A percentile compares a stretch with the other conserved stretches of the same genome.
Evolutionary conservation across 1,140 invertebrate genomes (phyloP).

Genomic region (Zophobas morio): DNA sequence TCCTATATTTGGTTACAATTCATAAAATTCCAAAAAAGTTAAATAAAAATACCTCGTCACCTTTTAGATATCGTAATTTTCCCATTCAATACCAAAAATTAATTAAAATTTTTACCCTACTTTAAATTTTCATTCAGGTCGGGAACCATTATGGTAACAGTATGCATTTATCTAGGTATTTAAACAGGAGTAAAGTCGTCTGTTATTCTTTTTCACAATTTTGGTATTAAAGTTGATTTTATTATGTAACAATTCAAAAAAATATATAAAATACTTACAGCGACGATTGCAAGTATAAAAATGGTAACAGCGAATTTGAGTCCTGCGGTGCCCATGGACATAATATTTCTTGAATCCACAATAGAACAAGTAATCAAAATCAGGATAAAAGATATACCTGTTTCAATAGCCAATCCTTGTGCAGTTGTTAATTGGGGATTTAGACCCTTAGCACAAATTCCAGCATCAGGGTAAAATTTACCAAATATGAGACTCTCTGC

Average conservation of each 20-base stretch:
- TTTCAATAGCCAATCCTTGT: slow-evolving; percentile 14
- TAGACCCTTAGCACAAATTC: slow-evolving; percentile 9
- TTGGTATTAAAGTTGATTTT: background rate
- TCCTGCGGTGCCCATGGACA: background rate
- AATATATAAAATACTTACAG: background rate
- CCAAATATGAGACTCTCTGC: background rate
- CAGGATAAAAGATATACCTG: background rate
- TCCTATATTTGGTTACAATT: too few species aligned
- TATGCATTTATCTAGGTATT: too few species aligned
- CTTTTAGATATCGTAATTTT: too few species aligned
- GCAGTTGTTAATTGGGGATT: background rate
- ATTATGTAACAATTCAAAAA: too few species aligned
- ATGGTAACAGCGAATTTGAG: slow-evolving; percentile 3
- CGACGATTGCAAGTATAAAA: background rate
- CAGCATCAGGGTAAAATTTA: background rate
- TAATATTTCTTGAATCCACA: slow-evolving; percentile 5
- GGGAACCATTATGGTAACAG: too few species aligned
- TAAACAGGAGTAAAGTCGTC: too few species aligned
- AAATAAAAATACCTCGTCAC: too few species aligned
- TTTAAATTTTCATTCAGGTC: too few species aligned
- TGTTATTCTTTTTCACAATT: background rate
- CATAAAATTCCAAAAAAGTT: too few species aligned
- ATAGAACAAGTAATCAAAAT: background rate
- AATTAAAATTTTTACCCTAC: too few species aligned
- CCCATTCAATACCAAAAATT: too few species aligned